Conservation (phyloP, 2,113 vertebrate species). For the Neolamprologus variostigma region DNA sequence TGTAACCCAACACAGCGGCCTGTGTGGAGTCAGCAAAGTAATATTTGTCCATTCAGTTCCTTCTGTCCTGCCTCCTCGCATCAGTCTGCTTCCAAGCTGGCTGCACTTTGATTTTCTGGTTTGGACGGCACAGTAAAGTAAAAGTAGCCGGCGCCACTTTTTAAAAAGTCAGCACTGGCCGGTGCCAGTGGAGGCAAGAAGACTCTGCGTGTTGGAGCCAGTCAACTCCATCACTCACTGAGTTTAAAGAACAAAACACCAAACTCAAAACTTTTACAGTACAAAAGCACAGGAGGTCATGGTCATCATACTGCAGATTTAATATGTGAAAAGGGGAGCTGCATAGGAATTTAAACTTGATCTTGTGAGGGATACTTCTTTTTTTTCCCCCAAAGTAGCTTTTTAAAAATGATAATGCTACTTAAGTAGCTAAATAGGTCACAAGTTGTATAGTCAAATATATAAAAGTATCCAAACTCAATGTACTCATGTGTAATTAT, state of each 20-base stretch:
- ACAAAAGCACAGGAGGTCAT: neutral
- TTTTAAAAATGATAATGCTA: neutral
- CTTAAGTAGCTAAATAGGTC: neutral
- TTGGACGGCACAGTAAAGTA: neutral
- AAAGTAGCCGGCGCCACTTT: neutral
- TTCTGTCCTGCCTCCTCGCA: neutral
- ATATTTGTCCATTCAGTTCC: neutral
- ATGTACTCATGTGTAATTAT: neutral
- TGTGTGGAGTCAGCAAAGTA: neutral
- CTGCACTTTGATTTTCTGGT: neutral
- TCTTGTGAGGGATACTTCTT: neutral
- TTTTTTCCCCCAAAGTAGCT: neutral
- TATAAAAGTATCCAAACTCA: neutral
- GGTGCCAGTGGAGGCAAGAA: neutral
- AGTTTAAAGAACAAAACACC: neutral
- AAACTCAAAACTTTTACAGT: neutral
- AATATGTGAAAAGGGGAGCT: neutral
- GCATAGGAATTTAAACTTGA: neutral
- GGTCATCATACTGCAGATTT: neutral
- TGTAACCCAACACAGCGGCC: neutral
- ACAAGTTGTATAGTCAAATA: neutral
- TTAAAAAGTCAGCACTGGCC: conserved; percentile 4
- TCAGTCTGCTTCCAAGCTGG: neutral
- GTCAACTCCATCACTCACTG: neutral
- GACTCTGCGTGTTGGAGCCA: neutral